Base-by-base conservation (phyloP, 1,140 invertebrate genomes). In the Hypothenemus hampei region DNA sequence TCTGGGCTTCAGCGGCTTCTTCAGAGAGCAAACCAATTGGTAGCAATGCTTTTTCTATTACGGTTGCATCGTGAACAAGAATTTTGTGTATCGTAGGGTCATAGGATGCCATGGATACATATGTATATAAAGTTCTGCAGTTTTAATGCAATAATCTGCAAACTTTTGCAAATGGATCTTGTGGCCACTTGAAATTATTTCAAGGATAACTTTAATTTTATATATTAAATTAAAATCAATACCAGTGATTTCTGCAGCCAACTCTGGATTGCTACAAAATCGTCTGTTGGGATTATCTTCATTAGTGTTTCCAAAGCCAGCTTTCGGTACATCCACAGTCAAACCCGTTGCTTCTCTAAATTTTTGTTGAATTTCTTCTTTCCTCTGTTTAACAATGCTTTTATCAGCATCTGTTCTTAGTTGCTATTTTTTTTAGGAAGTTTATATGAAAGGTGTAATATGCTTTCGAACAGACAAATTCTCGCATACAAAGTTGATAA, bases 41-140 rank as follows among this genome's bases (percentile, higher is more conserved):
- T 15, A 69, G 36, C 36, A 66, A 18, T 2, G 63, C 58, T 56
- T 62, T 50, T 45, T 65, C 16, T 24, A 66, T 66, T 20, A 66
- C 31, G 45, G 36, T 26, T 18, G 50, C 13, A 16, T 59, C 58
- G 62, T 71, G 66, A 4, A 65, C 33, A 36, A 72, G 43, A 40
- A 71, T 64, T 65, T 72, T 72, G 40, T 72, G 70, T 24, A 72
- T 26, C 11, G 63, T 69, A 3, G 65, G 60, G 66, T 63, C 67
- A 72, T 72, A 2, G 64, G 66, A 35, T 67, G 59, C 69, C 70
- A 71, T 10, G 35, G 4, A 43, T 72, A 68, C 7, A 66, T 40
- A 22, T 61, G 4, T 3, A 70, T 58, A 44, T 69, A 69, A 3
- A 67, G 8, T 41, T 56, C 15, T 10, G 50, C 51, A 15, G 55